Percentiles rank a stretch among this genome's conserved stretches.
These are phyloP conservation scores for Microvelia longipes DNA, from an alignment of 1,140 invertebrate genomes.

Conservation along the genomic window DNA sequence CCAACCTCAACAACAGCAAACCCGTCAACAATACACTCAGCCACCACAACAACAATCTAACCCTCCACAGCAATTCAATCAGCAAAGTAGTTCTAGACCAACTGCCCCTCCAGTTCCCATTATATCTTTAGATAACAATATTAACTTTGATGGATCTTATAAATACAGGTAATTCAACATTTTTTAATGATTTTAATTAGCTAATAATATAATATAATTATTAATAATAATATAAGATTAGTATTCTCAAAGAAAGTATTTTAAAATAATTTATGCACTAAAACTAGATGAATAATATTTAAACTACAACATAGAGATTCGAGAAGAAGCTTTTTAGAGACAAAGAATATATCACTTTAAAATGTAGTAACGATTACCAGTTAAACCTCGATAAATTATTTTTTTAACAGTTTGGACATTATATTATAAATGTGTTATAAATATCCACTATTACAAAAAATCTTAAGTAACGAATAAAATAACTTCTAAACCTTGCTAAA, in stretches of 20 bases:
- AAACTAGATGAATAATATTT: no score
- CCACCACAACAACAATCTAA: constrained; percentile 13
- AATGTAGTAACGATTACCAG: no score
- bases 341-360: no score
- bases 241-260: neutral
- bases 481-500: no score
- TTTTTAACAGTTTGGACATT: no score
- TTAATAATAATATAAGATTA: neutral
- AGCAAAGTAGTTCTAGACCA: constrained; percentile 7
- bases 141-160: constrained; percentile 20
- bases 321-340: no score
- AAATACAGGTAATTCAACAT: constrained; percentile 19
- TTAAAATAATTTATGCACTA: neutral
- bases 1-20: neutral
- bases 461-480: no score
- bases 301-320: no score
- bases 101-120: constrained; percentile 18
- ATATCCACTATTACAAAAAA: no score
- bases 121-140: constrained; percentile 17
- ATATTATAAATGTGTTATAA: no score
- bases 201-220: neutral
- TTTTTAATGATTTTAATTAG: no score
- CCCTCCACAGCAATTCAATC: constrained; percentile 1
- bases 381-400: no score
- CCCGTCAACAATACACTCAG: constrained; percentile 1